Evolutionary conservation across 1,140 invertebrate species (phyloP).

Genomic region (Lasioglossum baleicum): DNA sequence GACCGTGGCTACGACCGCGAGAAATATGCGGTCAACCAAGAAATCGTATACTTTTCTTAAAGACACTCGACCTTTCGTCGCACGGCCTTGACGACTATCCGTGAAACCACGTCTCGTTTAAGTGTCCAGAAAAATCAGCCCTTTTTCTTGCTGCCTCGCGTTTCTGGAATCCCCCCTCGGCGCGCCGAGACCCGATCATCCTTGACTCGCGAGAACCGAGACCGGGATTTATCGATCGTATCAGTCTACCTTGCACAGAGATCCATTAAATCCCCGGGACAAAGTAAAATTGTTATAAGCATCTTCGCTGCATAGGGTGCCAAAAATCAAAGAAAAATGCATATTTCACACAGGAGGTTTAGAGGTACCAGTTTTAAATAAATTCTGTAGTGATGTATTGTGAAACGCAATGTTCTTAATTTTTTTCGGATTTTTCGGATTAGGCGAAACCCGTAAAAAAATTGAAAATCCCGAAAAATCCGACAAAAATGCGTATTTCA

Average conservation of each 20-base stretch:
- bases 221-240: constrained; percentile 9
- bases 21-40: constrained; percentile 47
- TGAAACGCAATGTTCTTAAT: too few species aligned
- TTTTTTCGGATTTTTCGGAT: too few species aligned
- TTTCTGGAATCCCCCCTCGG: neutral
- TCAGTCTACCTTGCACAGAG: neutral
- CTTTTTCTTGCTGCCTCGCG: constrained; percentile 2
- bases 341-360: too few species aligned
- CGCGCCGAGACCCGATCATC: neutral
- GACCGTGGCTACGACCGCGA: constrained; percentile 11
- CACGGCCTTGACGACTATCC: constrained; percentile 31
- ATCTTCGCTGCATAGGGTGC: too few species aligned
- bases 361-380: too few species aligned
- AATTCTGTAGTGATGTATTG: too few species aligned
- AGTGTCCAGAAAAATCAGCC: constrained; percentile 10
- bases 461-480: too few species aligned
- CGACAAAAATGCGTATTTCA: too few species aligned
- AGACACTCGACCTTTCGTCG: constrained; percentile 28
- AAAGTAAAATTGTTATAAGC: neutral
- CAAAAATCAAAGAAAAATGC: too few species aligned
- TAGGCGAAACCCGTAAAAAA: too few species aligned
- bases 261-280: neutral
- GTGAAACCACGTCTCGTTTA: constrained; percentile 26
- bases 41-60: constrained; percentile 43
- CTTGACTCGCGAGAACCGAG: constrained; percentile 5